Conservation (phyloP, 2,888 invertebrate species). For the Nomada hirtipes region DNA sequence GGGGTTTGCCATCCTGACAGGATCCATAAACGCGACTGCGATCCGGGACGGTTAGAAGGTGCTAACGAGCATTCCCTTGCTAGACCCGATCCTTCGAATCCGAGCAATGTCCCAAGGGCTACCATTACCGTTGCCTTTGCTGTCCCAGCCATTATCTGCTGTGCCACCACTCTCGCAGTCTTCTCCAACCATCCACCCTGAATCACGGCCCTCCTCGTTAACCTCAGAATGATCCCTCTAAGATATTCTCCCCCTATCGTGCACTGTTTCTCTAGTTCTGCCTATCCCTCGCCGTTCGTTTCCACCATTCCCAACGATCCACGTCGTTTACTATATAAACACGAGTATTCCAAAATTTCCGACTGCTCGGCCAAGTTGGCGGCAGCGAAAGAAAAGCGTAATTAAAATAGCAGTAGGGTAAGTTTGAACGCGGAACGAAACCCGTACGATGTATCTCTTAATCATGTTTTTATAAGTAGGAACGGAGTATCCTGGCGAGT, state of each 20-base stretch:
- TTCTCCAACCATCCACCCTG: constrained; percentile 54
- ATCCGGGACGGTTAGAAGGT: constrained; percentile 75
- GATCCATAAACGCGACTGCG: constrained; percentile 67
- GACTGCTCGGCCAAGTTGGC: too few species aligned
- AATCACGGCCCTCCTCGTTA: constrained; percentile 77
- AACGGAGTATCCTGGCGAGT: constrained; percentile 40
- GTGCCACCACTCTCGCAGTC: constrained; percentile 60
- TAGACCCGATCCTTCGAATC: constrained; percentile 68
- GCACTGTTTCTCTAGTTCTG: not conserved
- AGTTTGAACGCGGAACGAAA: not conserved
- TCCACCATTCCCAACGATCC: not conserved
- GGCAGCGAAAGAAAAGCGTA: not conserved
- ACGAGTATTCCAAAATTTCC: too few species aligned
- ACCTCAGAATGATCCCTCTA: constrained; percentile 71
- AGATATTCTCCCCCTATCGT: constrained; percentile 37
- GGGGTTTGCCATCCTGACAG: constrained; percentile 49
- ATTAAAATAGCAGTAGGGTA: not conserved
- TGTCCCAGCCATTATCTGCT: constrained; percentile 75
- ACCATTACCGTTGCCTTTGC: constrained; percentile 74
- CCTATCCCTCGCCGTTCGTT: not conserved
- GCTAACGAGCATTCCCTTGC: constrained; percentile 79
- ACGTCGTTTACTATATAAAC: too few species aligned
- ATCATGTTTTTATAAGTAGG: constrained; percentile 55
- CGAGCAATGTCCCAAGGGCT: constrained; percentile 75
- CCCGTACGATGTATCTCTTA: constrained; percentile 37